Percentiles rank a stretch among this genome's conserved stretches.
Conservation (phyloP, 2,888 invertebrate genomes). For the Eucriotettix oculatus region DNA sequence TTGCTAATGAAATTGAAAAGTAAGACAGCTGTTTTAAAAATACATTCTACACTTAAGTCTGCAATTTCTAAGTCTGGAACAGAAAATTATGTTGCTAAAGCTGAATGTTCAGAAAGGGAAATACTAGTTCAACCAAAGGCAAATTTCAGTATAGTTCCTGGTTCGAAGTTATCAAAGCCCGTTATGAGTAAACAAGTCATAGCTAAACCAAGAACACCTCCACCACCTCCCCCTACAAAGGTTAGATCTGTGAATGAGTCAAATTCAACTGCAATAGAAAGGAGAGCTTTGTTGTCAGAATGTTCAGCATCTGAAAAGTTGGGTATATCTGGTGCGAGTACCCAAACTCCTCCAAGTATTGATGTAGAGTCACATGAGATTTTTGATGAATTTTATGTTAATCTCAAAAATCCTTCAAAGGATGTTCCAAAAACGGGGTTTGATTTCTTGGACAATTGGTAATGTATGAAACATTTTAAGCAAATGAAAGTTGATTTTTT, state of each 20-base stretch:
- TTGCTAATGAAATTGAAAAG: constrained; percentile 15
- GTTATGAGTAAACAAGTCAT: constrained; percentile 4
- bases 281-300: constrained; percentile 5
- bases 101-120: constrained; percentile 1
- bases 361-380: not conserved
- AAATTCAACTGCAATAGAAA: constrained; percentile 4
- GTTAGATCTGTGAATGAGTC: not conserved
- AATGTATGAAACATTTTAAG: constrained; percentile 14
- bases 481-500: too few species aligned
- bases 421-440: constrained; percentile 36
- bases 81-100: not conserved
- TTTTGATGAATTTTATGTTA: constrained; percentile 6
- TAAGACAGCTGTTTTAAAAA: constrained; percentile 14
- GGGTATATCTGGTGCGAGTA: not conserved
- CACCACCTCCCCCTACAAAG: constrained; percentile 19
- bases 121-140: constrained; percentile 1
- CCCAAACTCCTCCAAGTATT: not conserved
- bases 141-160: not conserved
- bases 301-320: not conserved
- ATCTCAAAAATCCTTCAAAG: constrained; percentile 1
- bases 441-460: constrained; percentile 39
- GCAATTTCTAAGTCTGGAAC: not conserved
- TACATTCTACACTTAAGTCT: constrained; percentile 8
- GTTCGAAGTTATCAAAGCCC: constrained; percentile 4
- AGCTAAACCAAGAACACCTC: constrained; percentile 19